Evolutionary conservation across 1,140 invertebrate genomes (phyloP), one percentile per base, ranked within the genome.

Genomic region (Globodera ellingtonae): DNA sequence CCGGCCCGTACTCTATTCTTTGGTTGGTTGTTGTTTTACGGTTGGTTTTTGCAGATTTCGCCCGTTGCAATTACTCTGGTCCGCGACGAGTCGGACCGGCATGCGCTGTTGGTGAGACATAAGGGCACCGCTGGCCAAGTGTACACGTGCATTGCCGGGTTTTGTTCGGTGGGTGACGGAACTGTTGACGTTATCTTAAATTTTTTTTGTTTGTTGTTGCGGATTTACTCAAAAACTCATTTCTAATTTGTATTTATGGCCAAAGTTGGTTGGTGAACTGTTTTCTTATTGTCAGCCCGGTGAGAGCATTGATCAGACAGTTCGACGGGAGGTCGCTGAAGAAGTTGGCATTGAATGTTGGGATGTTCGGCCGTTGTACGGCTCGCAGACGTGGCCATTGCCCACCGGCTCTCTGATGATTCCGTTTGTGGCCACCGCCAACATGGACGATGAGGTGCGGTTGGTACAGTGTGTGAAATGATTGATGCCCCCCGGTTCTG

Each of bases 61-160:
- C 92, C 92, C 21, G 92, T 92, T 15, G 91, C 91, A 6, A 92
- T 93, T 69, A 90, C 91, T 80, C 82, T 92, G 8, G 90, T 93
- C 69, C 85, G 90, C 5, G 90, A 92, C 81, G 82, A 88, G 75
- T 84, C 87, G 73, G 86, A 90, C 18, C 90, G 90, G 71, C 89
- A 90, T 78, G 90, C 91, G 75, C 86, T 93, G 15, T 86, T 93
- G 7, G 92, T 92, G 6, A 83, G 91, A 66, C 90, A 91, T 83
- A 90, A 90, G 52, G 85, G 88, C 46, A 91, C 91, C 84, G 91
- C 91, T 15, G 85, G 87, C 9, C 91, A 91, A 71, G 91, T 92
- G 90, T 92, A 88, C 83, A 92, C 92, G 5, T 92, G 91, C 85
- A 89, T 93, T 69, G 92, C 92, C 52, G 92, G 92, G 21, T 93